phyloP scores from a whole-genome alignment of 2,113 vertebrate genomes.

The Syrmaticus mikado region DNA sequence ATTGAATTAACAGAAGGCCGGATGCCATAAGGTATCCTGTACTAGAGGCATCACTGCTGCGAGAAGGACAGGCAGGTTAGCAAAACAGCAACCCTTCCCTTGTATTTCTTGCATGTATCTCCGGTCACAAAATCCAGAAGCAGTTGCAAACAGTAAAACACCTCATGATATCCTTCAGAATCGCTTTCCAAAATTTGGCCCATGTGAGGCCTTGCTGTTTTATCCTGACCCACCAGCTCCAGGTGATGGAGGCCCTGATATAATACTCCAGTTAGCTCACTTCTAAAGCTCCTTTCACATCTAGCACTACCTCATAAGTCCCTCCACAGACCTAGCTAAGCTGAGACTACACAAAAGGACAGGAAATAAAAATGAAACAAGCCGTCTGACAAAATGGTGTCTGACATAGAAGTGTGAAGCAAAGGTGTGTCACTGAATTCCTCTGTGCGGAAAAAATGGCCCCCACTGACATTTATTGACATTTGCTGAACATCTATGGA shows the following conservation, averaged over 20 bases:
- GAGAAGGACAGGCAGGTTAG: background rate
- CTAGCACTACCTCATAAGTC: background rate
- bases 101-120: background rate
- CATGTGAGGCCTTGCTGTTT: background rate
- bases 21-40: background rate
- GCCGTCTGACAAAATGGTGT: too few species aligned
- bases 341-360: background rate
- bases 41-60: rapidly evolving
- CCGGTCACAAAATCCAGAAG: background rate
- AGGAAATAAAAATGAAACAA: background rate
- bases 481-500: too few species aligned
- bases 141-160: background rate
- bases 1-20: background rate
- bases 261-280: background rate
- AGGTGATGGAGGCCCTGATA: background rate
- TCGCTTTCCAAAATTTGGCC: background rate
- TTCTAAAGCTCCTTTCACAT: background rate
- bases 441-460: too few species aligned
- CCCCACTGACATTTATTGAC: too few species aligned
- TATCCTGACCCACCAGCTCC: background rate
- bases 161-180: background rate
- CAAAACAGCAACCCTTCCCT: too few species aligned
- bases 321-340: background rate
- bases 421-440: too few species aligned
- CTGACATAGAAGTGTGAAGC: too few species aligned